Percentiles rank a stretch among this genome's conserved stretches.
These are phyloP conservation scores for Eublepharis macularius DNA, from an alignment of 2,113 vertebrate species.

Conservation along the genomic window DNA sequence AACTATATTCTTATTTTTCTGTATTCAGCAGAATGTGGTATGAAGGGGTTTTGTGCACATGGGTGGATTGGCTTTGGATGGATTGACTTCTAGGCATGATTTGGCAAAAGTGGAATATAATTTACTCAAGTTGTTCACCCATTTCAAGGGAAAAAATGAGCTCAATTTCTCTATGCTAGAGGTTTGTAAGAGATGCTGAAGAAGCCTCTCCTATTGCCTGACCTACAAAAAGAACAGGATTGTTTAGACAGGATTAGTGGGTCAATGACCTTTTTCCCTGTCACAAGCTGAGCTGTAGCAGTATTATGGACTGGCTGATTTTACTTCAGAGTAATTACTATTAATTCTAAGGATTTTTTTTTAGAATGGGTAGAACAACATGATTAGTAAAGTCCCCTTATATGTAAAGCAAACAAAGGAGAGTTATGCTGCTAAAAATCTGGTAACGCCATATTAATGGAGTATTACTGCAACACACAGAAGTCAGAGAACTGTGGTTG, in stretches of 20 bases:
- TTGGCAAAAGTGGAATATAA: not conserved
- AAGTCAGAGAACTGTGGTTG: too few species aligned
- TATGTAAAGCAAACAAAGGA: not conserved
- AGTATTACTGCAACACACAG: not conserved
- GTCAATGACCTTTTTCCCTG: not conserved
- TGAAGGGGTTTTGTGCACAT: not conserved
- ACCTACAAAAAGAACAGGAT: constrained; percentile 12
- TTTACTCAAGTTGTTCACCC: not conserved
- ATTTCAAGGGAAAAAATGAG: not conserved
- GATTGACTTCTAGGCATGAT: not conserved
- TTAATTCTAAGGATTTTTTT: not conserved
- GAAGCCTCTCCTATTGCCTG: not conserved
- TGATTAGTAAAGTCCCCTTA: too few species aligned
- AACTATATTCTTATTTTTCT: not conserved
- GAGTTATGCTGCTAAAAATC: not conserved
- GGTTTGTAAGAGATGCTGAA: not conserved
- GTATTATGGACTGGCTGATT: not conserved
- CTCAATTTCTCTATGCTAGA: not conserved
- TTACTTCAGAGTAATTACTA: constrained; percentile 1
- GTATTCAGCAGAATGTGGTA: not conserved
- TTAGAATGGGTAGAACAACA: not conserved
- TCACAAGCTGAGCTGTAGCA: constrained; percentile 1
- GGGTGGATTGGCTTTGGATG: too few species aligned
- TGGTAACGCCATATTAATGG: not conserved
- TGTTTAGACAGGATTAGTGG: constrained; percentile 22